These are phyloP conservation scores for Oxyruncus cristatus DNA, from an alignment of 2,113 vertebrate species.

Conservation along the genomic window DNA sequence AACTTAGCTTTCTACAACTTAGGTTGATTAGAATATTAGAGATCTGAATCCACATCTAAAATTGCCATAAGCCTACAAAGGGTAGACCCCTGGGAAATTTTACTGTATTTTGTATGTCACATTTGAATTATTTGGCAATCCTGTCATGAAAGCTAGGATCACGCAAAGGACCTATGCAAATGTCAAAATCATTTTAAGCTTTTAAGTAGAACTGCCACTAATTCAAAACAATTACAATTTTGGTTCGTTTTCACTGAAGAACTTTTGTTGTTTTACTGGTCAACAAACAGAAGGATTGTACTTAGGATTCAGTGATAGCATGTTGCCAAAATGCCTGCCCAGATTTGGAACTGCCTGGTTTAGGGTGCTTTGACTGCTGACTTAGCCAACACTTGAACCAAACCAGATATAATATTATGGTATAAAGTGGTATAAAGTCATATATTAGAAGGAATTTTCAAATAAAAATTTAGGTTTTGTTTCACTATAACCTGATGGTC, in stretches of 20 bases:
- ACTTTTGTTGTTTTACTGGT: background rate
- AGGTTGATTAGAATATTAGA: background rate
- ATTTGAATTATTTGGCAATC: background rate
- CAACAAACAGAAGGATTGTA: background rate
- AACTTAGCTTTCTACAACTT: background rate
- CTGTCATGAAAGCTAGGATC: background rate
- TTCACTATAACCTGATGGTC: background rate
- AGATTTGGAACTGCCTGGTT: background rate
- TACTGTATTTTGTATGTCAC: background rate
- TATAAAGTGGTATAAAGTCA: background rate
- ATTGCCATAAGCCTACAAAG: background rate
- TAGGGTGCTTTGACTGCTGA: background rate
- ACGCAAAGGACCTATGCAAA: background rate
- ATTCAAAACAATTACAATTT: background rate
- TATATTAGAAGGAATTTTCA: background rate
- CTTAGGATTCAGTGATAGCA: background rate
- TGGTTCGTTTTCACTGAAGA: background rate
- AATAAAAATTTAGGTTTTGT: background rate
- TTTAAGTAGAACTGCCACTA: background rate
- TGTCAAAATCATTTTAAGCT: background rate
- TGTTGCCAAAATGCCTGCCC: background rate
- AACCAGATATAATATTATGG: background rate
- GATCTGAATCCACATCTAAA: background rate
- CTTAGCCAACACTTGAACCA: background rate
- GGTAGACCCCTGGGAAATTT: background rate